phyloP scores from a whole-genome alignment of 2,797 vertebrate species.

The Xenentodon cancila region DNA sequence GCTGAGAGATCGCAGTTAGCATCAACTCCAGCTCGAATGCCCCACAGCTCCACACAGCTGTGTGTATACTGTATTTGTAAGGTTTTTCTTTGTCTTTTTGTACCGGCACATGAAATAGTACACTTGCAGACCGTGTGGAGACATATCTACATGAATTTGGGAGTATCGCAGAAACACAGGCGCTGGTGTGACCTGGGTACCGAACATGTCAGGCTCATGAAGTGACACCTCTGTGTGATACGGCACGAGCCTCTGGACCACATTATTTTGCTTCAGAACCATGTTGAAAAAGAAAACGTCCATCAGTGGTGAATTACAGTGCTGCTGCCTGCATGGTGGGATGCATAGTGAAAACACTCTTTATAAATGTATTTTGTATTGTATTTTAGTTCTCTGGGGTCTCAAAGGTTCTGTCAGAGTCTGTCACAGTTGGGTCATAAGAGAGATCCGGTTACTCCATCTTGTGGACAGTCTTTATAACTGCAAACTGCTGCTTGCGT shows the following conservation, averaged over 20 bases:
- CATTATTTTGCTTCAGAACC: not conserved
- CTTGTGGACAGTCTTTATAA: conserved; percentile 52
- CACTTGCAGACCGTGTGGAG: conserved; percentile 36
- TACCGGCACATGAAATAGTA: conserved; percentile 29
- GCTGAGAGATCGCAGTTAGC: conserved; percentile 72
- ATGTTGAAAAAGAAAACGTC: not conserved
- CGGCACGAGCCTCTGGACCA: not conserved
- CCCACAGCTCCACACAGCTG: conserved; percentile 66
- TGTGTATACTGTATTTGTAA: conserved; percentile 57
- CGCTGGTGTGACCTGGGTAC: conserved; percentile 1
- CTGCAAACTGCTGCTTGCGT: not conserved
- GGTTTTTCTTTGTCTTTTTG: conserved; percentile 27
- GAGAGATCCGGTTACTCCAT: conserved; percentile 42
- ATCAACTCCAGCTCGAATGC: conserved; percentile 41
- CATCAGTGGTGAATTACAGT: not conserved
- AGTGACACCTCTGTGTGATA: not conserved
- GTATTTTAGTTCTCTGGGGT: not conserved
- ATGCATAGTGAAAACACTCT: not conserved
- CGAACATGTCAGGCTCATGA: not conserved
- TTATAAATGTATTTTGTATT: conserved; percentile 8
- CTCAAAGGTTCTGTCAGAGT: conserved; percentile 1
- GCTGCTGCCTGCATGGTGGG: conserved; percentile 1
- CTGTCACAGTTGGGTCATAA: conserved; percentile 4
- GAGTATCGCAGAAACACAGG: conserved; percentile 7
- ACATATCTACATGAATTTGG: conserved; percentile 23